phyloP scores from a whole-genome alignment of 2,113 vertebrate genomes.

The Spheniscus mendiculus region DNA sequence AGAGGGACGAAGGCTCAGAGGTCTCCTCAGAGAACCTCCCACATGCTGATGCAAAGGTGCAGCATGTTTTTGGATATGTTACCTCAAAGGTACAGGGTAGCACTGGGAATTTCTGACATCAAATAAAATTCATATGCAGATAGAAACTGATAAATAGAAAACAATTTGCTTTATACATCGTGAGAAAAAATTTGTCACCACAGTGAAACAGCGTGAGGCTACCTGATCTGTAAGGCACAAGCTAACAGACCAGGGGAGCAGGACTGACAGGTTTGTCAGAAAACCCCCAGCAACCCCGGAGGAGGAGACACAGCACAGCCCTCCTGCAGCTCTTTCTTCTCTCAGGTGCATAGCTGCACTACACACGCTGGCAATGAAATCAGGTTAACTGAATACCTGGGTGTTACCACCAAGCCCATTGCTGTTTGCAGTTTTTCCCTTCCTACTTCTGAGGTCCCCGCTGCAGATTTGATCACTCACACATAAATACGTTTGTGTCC shows the following conservation, averaged over 20 bases:
- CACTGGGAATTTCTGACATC: not conserved
- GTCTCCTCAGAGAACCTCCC: not conserved
- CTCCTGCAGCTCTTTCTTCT: not conserved
- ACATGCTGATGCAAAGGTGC: not conserved
- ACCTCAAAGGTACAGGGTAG: not conserved
- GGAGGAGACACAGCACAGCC: not conserved
- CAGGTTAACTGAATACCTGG: not conserved
- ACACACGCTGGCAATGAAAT: not conserved
- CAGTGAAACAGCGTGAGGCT: not conserved
- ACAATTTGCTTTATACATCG: not conserved
- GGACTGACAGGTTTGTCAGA: not conserved
- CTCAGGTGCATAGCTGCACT: not conserved
- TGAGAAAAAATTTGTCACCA: not conserved
- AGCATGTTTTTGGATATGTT: not conserved
- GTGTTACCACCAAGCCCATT: not conserved
- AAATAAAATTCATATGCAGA: not conserved
- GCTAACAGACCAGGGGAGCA: not conserved
- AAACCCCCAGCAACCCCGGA: not conserved
- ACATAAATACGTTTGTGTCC: accelerated
- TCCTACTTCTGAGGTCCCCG: not conserved
- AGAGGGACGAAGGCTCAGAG: not conserved
- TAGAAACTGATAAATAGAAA: not conserved
- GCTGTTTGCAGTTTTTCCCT: not conserved
- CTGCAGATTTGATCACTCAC: not conserved
- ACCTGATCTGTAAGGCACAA: not conserved